Evolutionary conservation across 2,888 invertebrate species (phyloP).

Genomic region (Epicampocera succincta): DNA sequence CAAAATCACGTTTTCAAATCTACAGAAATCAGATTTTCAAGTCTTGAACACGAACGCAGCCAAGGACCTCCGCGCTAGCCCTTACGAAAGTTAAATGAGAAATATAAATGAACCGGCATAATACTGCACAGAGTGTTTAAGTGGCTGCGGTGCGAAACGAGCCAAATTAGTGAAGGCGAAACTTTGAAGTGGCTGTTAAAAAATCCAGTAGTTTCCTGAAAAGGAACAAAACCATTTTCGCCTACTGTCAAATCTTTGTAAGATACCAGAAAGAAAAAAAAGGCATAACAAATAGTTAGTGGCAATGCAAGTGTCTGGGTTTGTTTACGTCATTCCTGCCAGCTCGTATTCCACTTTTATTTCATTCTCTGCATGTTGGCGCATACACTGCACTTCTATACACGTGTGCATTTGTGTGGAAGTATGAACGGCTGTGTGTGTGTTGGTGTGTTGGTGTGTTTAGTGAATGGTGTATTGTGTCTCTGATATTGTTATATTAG

Average conservation of each 20-base stretch:
- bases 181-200: too few species aligned
- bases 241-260: not conserved
- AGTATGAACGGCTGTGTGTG: not conserved
- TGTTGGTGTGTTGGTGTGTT: too few species aligned
- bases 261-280: not conserved
- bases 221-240: not conserved
- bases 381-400: conserved; percentile 1
- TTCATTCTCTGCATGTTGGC: not conserved
- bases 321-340: conserved; percentile 29
- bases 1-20: too few species aligned
- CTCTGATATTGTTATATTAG: conserved; percentile 48
- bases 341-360: conserved; percentile 1
- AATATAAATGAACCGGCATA: too few species aligned
- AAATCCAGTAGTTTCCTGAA: too few species aligned
- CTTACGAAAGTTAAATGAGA: too few species aligned
- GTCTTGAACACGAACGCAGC: too few species aligned
- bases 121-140: too few species aligned
- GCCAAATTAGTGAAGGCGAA: too few species aligned
- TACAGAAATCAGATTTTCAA: too few species aligned
- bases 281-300: conserved; percentile 14
- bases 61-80: too few species aligned
- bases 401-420: conserved; percentile 7
- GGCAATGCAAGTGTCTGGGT: conserved; percentile 21
- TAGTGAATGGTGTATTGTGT: conserved; percentile 21
- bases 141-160: too few species aligned